Conservation (phyloP, 2,797 vertebrate genomes). For the Schizopygopsis pylzovi region DNA sequence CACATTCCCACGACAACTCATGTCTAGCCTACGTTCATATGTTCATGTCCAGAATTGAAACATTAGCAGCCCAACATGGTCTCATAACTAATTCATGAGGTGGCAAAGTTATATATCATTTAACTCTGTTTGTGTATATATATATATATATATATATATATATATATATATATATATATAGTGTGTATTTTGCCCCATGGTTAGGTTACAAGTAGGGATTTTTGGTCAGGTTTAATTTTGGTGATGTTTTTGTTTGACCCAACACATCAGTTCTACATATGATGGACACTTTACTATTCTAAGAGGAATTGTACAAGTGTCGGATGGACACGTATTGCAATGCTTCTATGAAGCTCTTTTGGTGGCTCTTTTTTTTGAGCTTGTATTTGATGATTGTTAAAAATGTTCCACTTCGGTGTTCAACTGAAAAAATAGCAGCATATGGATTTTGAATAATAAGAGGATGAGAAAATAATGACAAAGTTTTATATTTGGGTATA, state of each 20-base stretch:
- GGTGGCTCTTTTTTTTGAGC: not conserved
- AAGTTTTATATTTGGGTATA: not conserved
- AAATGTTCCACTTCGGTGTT: not conserved
- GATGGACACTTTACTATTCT: not conserved
- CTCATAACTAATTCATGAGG: not conserved
- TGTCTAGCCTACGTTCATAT: not conserved
- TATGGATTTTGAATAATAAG: not conserved
- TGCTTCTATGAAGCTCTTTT: not conserved
- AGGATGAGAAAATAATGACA: not conserved
- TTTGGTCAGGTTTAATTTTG: slow-evolving; percentile 5
- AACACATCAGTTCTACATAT: not conserved
- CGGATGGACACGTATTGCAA: not conserved
- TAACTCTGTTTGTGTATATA: not conserved
- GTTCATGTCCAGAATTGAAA: slow-evolving; percentile 12
- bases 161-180: too few relatives aligned
- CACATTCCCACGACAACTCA: not conserved
- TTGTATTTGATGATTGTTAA: not conserved
- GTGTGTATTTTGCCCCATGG: too few relatives aligned
- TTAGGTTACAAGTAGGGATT: too few relatives aligned
- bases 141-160: too few relatives aligned
- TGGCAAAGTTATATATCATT: not conserved
- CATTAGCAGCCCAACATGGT: not conserved
- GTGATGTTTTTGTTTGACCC: not conserved
- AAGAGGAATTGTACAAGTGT: not conserved
- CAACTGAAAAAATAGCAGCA: not conserved